These are phyloP conservation scores for Brachionus asplanchnoidis DNA, from an alignment of 1,140 invertebrate species.

Conservation along the genomic window DNA sequence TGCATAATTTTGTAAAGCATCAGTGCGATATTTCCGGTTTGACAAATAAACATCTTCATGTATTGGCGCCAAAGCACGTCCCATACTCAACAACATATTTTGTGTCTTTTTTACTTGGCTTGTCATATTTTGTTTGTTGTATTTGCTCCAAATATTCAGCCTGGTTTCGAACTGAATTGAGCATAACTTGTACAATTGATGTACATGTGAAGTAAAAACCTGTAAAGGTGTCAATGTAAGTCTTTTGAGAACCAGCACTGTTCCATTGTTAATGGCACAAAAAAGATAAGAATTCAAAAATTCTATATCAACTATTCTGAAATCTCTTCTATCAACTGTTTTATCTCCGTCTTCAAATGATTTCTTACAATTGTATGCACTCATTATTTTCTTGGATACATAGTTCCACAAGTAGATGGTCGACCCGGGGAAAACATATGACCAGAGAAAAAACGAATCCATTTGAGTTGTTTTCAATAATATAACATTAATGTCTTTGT, in stretches of 20 bases:
- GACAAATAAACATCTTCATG: conserved; percentile 32
- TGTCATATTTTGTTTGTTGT: not conserved
- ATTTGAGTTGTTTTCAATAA: not conserved
- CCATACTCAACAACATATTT: conserved; percentile 20
- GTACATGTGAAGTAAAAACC: conserved; percentile 12
- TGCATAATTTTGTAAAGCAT: conserved; percentile 37
- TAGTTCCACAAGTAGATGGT: conserved; percentile 35
- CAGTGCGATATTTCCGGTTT: not conserved
- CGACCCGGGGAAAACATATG: conserved; percentile 31
- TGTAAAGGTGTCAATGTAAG: conserved; percentile 22
- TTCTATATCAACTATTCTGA: conserved; percentile 17
- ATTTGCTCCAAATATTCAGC: not conserved
- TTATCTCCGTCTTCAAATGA: not conserved
- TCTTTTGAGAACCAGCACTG: not conserved
- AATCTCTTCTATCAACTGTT: not conserved
- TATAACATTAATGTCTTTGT: not conserved
- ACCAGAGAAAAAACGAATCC: conserved; percentile 39
- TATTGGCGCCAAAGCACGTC: conserved; percentile 7
- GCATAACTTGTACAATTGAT: conserved; percentile 24
- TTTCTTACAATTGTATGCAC: conserved; percentile 25
- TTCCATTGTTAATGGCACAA: conserved; percentile 34
- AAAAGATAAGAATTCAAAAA: conserved; percentile 21
- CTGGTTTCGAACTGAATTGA: conserved; percentile 22
- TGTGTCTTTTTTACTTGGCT: conserved; percentile 21
- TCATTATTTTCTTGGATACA: conserved; percentile 39